A percentile compares a stretch with the other conserved stretches of the same genome.
Conservation (phyloP, 2,888 invertebrate species). For the Plagiodera versicolora region DNA sequence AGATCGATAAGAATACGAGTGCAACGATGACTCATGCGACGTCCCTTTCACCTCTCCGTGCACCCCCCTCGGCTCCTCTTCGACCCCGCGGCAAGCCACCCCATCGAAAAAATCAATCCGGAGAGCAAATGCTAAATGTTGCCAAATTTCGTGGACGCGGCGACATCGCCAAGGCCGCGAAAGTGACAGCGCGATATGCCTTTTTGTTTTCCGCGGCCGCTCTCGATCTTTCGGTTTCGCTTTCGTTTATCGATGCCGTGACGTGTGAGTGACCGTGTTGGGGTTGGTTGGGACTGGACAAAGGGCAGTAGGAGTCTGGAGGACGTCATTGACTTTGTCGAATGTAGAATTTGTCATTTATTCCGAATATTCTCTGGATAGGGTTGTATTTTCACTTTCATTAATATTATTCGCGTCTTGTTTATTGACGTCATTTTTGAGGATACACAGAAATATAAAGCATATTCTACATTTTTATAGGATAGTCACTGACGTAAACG, state of each 20-base stretch:
- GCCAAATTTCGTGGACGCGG: conserved; percentile 47
- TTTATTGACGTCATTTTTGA: no score
- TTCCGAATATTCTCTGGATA: no score
- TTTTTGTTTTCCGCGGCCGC: conserved; percentile 17
- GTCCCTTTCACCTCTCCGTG: conserved; percentile 36
- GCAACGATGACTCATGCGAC: conserved; percentile 56
- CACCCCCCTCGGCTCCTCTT: conserved; percentile 33
- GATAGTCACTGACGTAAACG: no score
- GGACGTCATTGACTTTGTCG: no score
- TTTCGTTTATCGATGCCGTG: conserved; percentile 17
- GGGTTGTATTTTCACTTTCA: no score
- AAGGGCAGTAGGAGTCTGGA: no score
- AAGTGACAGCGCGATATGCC: conserved; percentile 25
- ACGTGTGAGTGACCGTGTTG: neutral
- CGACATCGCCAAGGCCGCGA: conserved; percentile 24
- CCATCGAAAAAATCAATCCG: conserved; percentile 54
- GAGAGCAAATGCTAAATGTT: conserved; percentile 53
- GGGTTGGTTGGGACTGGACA: neutral
- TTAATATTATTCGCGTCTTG: no score
- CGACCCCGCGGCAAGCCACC: conserved; percentile 35
- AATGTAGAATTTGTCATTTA: no score
- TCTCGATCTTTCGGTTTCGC: conserved; percentile 14
- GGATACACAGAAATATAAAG: no score
- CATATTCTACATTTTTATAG: no score
- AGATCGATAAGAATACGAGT: conserved; percentile 56